Evolutionary conservation across 2,797 vertebrate species (phyloP), one percentile per base, ranked within the genome.

Genomic region (Crax fasciolata): DNA sequence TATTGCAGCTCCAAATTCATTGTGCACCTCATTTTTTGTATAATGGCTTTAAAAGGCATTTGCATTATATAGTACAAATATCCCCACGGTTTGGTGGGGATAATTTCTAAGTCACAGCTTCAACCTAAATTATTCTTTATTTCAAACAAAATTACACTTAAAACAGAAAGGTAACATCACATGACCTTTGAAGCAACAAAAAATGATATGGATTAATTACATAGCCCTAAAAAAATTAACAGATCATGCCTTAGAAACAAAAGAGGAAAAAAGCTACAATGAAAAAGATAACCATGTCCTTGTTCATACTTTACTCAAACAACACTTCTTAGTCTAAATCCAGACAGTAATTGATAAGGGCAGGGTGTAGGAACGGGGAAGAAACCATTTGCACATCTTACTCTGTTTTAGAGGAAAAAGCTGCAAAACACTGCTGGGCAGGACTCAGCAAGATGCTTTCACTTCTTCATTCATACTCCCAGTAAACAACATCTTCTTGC

Each of bases 391-490:
- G 75, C 89, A 78, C 61, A 65, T 72, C 72, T 84, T 76, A 86
- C 54, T 48, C n/a, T 68, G 49, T 65, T 89, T 38, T 5, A 88
- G 68, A 85, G 82, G 82, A 71, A 80, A 93, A 74, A 46, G 35
- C 58, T 65, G 41, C 49, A 91, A 21, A 94, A 21, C 21, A 11
- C 5, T 78, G 73, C 62, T 43, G 70, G 49, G 72, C 75, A 92
- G 78, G 78, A 93, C 66, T 68, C n/a, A 81, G 88, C 51, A 91
- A 58, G 58, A 94, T 52, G 43, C 65, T 91, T 81, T 66, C 84
- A 55, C 55, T 89, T 88, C 76, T 90, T 78, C 81, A 81, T 14
- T 24, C 28, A 12, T 39, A 63, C 82, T 39, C 35, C 17, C 52
- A 80, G 32, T 24, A 94, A 84, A 74, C 73, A 92, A 5, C 43